Evolutionary conservation across 1,140 invertebrate genomes (phyloP), one percentile per base, ranked within the genome.

Genomic region (Polyergus mexicanus): DNA sequence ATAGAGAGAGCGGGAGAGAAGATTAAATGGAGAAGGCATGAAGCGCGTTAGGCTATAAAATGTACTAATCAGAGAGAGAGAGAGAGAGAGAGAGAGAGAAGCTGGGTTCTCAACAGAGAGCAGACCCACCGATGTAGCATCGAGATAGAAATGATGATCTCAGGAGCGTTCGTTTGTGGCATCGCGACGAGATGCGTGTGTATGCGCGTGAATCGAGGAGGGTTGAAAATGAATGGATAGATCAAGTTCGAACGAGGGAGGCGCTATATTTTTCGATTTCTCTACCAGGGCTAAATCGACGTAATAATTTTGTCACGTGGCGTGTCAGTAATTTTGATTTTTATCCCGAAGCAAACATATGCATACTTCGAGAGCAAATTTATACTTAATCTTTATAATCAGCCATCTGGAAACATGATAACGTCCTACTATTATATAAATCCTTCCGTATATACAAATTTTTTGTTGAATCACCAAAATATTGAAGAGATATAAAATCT

Each of bases 11-110:
- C 38, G 62, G 51, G 84, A 76, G 58, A 68, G 72, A 77, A 63
- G 78, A 54, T 87, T 65, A 74, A 74, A 66, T 75, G 80, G 56
- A 84, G 10, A 47, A 78, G 84, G 19, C 44, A 19, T 28, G 69
- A 77, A 80, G 25, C 63, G 76, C 68, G 68, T 86, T 69, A 90
- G 83, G 85, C 69, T 60, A 35, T 71, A 25, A 68, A 69, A 80
- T 25, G 11, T 19, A 22, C 47, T 22, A 38, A 22, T 47, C 41
- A 77, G 4, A 62, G 22, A 69, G 56, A 44, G n/a, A 54, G 13
- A 32, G 3, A 32, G 3, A 32, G 32, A 32, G 32, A 32, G 32
- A 32, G 60, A 78, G 10, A 41, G 56, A 85, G 4, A 38, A 47
- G 38, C 47, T 25, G 69, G 28, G 41, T 32, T 72, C 6, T 8